Evolutionary conservation across 2,888 invertebrate genomes (phyloP).

Genomic region (Apodemia duryi): DNA sequence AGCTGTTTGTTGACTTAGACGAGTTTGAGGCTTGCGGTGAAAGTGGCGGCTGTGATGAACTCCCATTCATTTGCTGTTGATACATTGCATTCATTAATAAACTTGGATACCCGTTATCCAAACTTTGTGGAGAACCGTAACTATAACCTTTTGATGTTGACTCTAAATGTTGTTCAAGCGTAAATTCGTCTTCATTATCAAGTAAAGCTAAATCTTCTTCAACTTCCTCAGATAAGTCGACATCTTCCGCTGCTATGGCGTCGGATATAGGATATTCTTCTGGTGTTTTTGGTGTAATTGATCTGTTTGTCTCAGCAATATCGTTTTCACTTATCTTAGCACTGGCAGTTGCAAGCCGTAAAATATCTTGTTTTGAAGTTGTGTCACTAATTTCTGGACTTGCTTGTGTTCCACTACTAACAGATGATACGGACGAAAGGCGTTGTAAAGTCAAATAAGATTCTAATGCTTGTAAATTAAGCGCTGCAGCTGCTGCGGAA

Average conservation of each 20-base stretch:
- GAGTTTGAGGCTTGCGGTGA: slow-evolving; percentile 69
- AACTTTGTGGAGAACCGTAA: slow-evolving; percentile 72
- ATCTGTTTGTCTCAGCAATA: slow-evolving; percentile 55
- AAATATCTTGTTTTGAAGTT: slow-evolving; percentile 82
- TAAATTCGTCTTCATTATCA: slow-evolving; percentile 86
- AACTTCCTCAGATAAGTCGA: slow-evolving; percentile 84
- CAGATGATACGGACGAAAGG: slow-evolving; percentile 84
- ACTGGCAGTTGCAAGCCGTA: slow-evolving; percentile 81
- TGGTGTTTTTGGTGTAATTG: slow-evolving; percentile 68
- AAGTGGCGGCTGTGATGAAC: slow-evolving; percentile 65
- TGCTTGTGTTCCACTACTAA: slow-evolving; percentile 55
- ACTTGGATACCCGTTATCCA: slow-evolving; percentile 85
- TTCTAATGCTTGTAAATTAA: slow-evolving; percentile 91
- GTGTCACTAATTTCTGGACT: slow-evolving; percentile 53
- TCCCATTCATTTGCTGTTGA: slow-evolving; percentile 76
- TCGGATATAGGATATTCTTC: slow-evolving; percentile 73
- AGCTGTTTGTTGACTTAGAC: slow-evolving; percentile 68
- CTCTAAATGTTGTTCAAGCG: slow-evolving; percentile 78
- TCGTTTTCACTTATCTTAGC: slow-evolving; percentile 73
- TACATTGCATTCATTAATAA: slow-evolving; percentile 84
- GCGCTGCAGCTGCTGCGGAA: slow-evolving; percentile 90
- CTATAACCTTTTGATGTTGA: slow-evolving; percentile 65
- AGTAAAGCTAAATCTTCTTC: slow-evolving; percentile 87
- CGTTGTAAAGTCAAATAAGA: slow-evolving; percentile 91
- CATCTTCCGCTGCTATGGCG: slow-evolving; percentile 79